Percentiles rank a stretch among this genome's conserved stretches.
Conservation (phyloP, 2,888 invertebrate genomes). For the Ormyrus nitidulus region DNA sequence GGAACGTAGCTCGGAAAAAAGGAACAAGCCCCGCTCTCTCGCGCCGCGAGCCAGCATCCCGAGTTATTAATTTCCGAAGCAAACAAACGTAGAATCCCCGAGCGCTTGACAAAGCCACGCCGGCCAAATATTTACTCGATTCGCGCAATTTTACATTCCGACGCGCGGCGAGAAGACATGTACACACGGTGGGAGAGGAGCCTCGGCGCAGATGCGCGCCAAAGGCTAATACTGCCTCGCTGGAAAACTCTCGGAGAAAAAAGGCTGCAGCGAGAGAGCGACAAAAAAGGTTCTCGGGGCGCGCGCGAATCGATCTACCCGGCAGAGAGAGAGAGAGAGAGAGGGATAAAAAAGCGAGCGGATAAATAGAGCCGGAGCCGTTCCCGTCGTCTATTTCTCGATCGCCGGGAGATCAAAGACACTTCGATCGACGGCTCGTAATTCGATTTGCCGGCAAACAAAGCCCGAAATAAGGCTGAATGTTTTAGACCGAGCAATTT, state of each 20-base stretch:
- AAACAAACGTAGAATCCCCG: slow-evolving; percentile 5
- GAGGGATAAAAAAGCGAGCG: neutral
- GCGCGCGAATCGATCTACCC: neutral
- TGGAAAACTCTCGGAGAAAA: neutral
- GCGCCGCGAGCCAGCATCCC: no score
- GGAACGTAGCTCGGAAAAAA: neutral
- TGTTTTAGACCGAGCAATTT: neutral
- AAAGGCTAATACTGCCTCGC: neutral
- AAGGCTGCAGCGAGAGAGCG: neutral
- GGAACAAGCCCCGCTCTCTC: no score
- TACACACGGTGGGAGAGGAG: neutral
- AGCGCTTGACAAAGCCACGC: neutral
- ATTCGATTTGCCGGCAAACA: slow-evolving; percentile 54
- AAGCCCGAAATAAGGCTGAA: neutral
- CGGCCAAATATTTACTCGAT: slow-evolving; percentile 33
- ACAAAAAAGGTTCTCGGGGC: slow-evolving; percentile 23
- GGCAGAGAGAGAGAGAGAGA: neutral
- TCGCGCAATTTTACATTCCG: slow-evolving; percentile 15
- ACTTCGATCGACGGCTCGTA: slow-evolving; percentile 34
- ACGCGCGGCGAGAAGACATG: neutral
- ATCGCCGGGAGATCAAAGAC: neutral
- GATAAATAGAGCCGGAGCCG: neutral
- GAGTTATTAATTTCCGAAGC: neutral
- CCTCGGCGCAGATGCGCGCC: neutral
- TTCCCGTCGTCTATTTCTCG: neutral